A percentile compares a stretch with the other conserved stretches of the same genome.
These are phyloP conservation scores for Parapsyche elsis DNA, from an alignment of 1,140 invertebrate species.

Conservation along the genomic window DNA sequence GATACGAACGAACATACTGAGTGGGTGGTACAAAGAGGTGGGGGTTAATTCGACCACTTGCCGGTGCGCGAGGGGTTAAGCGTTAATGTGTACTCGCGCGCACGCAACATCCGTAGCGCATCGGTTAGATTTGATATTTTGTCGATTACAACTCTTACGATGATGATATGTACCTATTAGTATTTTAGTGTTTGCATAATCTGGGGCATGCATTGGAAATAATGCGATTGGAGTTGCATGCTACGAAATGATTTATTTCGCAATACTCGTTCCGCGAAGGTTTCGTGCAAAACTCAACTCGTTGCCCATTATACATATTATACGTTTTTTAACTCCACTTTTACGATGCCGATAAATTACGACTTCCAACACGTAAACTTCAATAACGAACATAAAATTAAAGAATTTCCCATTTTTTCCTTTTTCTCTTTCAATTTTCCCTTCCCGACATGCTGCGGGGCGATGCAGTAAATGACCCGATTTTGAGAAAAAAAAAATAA, in stretches of 20 bases:
- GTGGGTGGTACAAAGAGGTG: too few relatives aligned
- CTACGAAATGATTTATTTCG: not conserved
- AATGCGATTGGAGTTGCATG: conserved; percentile 8
- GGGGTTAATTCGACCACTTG: too few relatives aligned
- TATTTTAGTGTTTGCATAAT: not conserved
- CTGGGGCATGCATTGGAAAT: not conserved
- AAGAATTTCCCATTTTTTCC: too few relatives aligned
- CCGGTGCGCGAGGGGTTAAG: too few relatives aligned
- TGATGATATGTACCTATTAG: too few relatives aligned
- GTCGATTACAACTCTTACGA: too few relatives aligned
- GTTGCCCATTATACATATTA: not conserved
- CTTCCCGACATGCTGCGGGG: too few relatives aligned
- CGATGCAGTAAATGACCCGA: too few relatives aligned
- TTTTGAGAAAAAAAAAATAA: not conserved
- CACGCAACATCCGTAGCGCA: too few relatives aligned
- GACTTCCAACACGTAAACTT: not conserved
- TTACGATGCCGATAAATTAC: not conserved
- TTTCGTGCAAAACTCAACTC: conserved; percentile 4
- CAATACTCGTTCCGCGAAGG: not conserved
- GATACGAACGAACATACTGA: not conserved
- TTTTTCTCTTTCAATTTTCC: too few relatives aligned
- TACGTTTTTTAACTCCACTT: not conserved
- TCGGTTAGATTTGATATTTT: too few relatives aligned
- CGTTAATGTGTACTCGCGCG: too few relatives aligned
- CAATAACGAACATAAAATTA: not conserved